Evolutionary conservation across 2,113 vertebrate species (phyloP), one percentile per base, ranked within the genome.

Genomic region (Sterrhoptilus dennistouni): DNA sequence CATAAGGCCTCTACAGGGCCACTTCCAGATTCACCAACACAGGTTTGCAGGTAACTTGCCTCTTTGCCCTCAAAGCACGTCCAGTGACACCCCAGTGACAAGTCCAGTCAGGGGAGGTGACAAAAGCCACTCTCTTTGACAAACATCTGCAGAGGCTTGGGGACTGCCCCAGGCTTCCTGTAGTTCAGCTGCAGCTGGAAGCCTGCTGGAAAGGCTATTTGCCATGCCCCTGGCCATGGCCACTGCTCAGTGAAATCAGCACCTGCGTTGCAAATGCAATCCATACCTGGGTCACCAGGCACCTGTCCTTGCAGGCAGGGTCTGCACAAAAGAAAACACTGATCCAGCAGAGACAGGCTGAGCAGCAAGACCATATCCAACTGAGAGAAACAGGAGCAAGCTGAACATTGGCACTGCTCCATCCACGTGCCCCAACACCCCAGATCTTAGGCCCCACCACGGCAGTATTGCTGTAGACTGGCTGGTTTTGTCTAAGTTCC

Each of bases 221-320:
- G 42, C 60, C 3, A 0, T 45, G 42, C 9, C 18, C 13, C 33
- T 2, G 1, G 33, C 61, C 50, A 42, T 0, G 4, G 88, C 50
- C 33, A 14, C 28, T 38, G 45, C 16, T 68, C 29, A 27, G 35
- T 61, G 63, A 60, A 75, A 83, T 61, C 12, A 69, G 47, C 40
- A 83, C 40, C 54, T 68, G 54, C 61, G 28, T 9, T 59, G 44
- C 8, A 61, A 60, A 64, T 35, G 27, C 20, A 56, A 56, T 24
- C 24, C 25, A n/a, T 1, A 1, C 6, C n/a, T 36, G 63, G 36
- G 13, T 59, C n/a, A 81, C 15, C 23, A n/a, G 56, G 24, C 14
- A 20, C 19, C 20, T 15, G 35, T 79, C 33, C 38, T 33, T 28
- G 45, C 22, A 74, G 45, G 25, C 22, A 78, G 24, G 19, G 18